Conservation (phyloP, 1,140 invertebrate genomes). For the Hylyphantes graminicola region DNA sequence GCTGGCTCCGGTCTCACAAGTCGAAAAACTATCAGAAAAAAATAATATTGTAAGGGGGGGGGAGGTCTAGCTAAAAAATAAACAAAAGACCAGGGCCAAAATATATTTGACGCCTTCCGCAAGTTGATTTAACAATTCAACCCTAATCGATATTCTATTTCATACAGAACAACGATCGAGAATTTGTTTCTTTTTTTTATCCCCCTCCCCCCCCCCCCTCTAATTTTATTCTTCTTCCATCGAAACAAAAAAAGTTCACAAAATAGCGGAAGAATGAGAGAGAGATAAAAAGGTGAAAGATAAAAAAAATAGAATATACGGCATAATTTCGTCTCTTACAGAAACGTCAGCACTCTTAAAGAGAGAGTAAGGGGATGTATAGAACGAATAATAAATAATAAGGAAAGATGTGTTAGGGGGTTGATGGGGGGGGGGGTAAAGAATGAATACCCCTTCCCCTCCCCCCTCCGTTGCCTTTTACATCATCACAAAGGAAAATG, state of each 20-base stretch:
- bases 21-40: slow-evolving; percentile 34
- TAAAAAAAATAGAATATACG: slow-evolving; percentile 38
- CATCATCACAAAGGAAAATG: slow-evolving; percentile 55
- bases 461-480: slow-evolving; percentile 18
- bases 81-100: not conserved
- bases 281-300: slow-evolving; percentile 36
- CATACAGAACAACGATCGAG: not conserved
- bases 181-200: too few relatives aligned
- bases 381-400: slow-evolving; percentile 59
- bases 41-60: not conserved
- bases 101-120: slow-evolving; percentile 47
- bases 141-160: slow-evolving; percentile 57
- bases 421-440: slow-evolving; percentile 18
- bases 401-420: slow-evolving; percentile 4
- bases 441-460: slow-evolving; percentile 46
- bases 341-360: slow-evolving; percentile 50
- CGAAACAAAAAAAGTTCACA: slow-evolving; percentile 17
- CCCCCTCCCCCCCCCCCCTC: too few relatives aligned
- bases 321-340: slow-evolving; percentile 57
- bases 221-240: not conserved
- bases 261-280: slow-evolving; percentile 32
- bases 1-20: slow-evolving; percentile 56
- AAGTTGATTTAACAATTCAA: slow-evolving; percentile 60
- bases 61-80: not conserved
- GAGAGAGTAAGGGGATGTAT: slow-evolving; percentile 21